Percentiles rank a stretch among this genome's conserved stretches.
phyloP scores from a whole-genome alignment of 2,113 vertebrate species.

The Zingel zingel region DNA sequence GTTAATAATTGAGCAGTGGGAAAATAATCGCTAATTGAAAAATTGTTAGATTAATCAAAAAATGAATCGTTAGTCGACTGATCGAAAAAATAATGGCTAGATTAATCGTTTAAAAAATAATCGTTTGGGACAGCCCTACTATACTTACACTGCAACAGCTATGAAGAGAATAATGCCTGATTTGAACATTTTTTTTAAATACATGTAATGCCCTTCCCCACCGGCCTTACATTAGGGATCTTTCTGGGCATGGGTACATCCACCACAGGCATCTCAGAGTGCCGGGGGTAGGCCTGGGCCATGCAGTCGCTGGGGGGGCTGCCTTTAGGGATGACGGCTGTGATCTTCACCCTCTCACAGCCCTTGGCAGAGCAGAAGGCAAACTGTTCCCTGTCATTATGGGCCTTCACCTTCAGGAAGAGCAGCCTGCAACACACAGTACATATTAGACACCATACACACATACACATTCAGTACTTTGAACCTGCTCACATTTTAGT shows the following conservation, averaged over 20 bases:
- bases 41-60: no score
- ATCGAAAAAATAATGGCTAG: no score
- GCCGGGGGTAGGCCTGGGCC: constrained; percentile 89
- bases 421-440: constrained; percentile 85
- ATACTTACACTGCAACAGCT: neutral
- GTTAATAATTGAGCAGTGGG: no score
- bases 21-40: no score
- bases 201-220: constrained; percentile 58
- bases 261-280: constrained; percentile 87
- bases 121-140: no score
- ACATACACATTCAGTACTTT: neutral
- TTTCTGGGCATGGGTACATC: constrained; percentile 95
- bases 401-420: constrained; percentile 92
- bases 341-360: constrained; percentile 94
- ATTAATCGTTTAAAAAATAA: no score
- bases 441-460: neutral
- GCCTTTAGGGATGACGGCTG: constrained; percentile 87
- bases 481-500: neutral
- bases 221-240: constrained; percentile 83
- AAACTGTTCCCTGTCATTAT: constrained; percentile 89
- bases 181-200: neutral
- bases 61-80: no score
- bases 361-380: constrained; percentile 95
- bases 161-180: neutral
- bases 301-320: constrained; percentile 90